phyloP scores from a whole-genome alignment of 2,888 invertebrate species.

The Sarcophaga subvicina region DNA sequence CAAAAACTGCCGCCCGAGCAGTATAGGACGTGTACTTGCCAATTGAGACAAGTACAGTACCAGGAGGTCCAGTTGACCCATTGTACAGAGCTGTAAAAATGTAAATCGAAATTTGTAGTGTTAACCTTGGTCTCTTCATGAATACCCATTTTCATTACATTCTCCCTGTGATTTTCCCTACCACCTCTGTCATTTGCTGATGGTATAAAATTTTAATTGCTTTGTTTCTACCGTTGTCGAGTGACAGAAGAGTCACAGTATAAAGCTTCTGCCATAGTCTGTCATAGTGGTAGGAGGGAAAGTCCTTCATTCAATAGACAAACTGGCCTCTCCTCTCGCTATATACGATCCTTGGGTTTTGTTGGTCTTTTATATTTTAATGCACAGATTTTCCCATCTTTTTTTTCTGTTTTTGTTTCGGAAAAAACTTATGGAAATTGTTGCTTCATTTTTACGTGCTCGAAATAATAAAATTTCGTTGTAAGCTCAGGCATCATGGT shows the following conservation, averaged over 20 bases:
- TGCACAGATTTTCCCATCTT: not conserved
- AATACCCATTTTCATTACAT: too few species aligned
- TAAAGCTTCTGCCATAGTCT: not conserved
- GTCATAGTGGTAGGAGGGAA: not conserved
- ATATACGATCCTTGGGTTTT: slow-evolving; percentile 1
- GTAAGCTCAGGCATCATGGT: not conserved
- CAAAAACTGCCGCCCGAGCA: too few species aligned
- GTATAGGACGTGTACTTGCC: too few species aligned
- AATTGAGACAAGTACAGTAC: too few species aligned
- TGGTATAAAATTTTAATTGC: not conserved
- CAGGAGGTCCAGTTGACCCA: too few species aligned
- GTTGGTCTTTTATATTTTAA: slow-evolving; percentile 33
- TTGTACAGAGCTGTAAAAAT: too few species aligned
- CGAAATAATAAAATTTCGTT: slow-evolving; percentile 40
- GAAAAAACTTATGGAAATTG: slow-evolving; percentile 61
- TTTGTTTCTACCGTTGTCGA: not conserved
- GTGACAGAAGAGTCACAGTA: not conserved
- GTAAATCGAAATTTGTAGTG: too few species aligned
- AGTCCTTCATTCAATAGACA: not conserved
- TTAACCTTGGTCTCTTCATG: too few species aligned
- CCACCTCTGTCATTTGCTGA: not conserved
- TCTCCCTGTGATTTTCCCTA: not conserved
- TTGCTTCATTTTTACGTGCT: slow-evolving; percentile 61
- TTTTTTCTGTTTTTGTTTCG: not conserved
- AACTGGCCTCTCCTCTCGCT: not conserved